phyloP scores from a whole-genome alignment of 1,140 invertebrate species.

The Leptopilina clavipes region DNA sequence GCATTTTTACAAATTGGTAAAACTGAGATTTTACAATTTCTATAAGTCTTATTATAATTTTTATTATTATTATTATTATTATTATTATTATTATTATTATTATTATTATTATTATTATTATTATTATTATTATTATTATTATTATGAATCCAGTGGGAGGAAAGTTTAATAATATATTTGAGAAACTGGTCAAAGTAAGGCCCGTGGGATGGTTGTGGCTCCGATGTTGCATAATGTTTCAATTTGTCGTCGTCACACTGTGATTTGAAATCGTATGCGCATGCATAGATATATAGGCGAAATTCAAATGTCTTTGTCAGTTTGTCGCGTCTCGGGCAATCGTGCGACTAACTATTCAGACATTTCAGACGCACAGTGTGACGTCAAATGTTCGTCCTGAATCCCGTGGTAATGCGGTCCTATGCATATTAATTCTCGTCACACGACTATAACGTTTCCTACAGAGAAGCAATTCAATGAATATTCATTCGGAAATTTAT shows the following conservation, averaged over 20 bases:
- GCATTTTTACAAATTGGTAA: no score
- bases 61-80: no score
- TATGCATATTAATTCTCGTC: conserved; percentile 46
- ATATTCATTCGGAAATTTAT: conserved; percentile 37
- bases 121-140: background rate
- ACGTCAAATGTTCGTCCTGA: conserved; percentile 36
- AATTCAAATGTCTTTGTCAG: conserved; percentile 34
- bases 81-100: background rate
- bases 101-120: background rate
- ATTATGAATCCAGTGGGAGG: no score
- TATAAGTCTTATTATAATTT: no score
- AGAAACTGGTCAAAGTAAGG: conserved; percentile 20
- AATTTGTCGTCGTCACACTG: conserved; percentile 13
- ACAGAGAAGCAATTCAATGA: conserved; percentile 39
- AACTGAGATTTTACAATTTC: no score
- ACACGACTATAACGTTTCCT: conserved; percentile 35
- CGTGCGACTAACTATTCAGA: conserved; percentile 33
- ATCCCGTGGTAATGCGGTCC: conserved; percentile 47
- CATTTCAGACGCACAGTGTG: conserved; percentile 16
- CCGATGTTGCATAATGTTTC: conserved; percentile 29
- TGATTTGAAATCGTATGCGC: conserved; percentile 21
- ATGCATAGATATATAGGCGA: background rate
- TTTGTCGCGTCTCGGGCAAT: conserved; percentile 10
- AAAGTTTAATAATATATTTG: conserved; percentile 17
- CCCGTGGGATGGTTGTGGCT: background rate